phyloP scores from a whole-genome alignment of 1,140 invertebrate genomes.

The Drosophila simulans region DNA sequence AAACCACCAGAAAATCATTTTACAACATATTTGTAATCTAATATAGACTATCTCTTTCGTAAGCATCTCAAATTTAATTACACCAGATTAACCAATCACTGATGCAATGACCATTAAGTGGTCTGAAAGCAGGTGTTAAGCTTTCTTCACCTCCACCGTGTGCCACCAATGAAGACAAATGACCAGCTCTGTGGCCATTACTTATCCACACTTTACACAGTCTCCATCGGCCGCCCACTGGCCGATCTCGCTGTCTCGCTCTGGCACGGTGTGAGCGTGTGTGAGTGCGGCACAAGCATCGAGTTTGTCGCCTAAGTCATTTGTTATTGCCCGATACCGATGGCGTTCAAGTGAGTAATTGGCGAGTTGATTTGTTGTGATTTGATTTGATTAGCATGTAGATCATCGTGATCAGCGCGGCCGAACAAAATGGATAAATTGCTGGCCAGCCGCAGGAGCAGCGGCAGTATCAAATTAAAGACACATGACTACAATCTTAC shows the following conservation, averaged over 20 bases:
- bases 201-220: slow-evolving; percentile 72
- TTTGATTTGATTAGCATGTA: slow-evolving; percentile 80
- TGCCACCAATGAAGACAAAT: slow-evolving; percentile 83
- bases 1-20: too few species aligned
- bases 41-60: not conserved
- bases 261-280: slow-evolving; percentile 10
- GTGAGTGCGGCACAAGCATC: slow-evolving; percentile 32
- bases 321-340: slow-evolving; percentile 52
- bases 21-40: not conserved
- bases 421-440: slow-evolving; percentile 72
- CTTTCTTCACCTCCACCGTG: slow-evolving; percentile 43
- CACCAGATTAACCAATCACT: slow-evolving; percentile 65
- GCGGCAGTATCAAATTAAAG: slow-evolving; percentile 48
- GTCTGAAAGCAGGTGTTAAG: slow-evolving; percentile 44
- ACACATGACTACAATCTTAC: slow-evolving; percentile 72
- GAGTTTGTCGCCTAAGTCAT: slow-evolving; percentile 77
- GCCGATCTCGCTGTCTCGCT: slow-evolving; percentile 33
- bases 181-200: slow-evolving; percentile 77
- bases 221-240: slow-evolving; percentile 18
- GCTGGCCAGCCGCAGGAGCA: slow-evolving; percentile 25
- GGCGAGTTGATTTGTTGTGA: slow-evolving; percentile 59
- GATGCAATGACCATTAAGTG: slow-evolving; percentile 46
- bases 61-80: slow-evolving; percentile 23
- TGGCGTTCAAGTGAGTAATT: slow-evolving; percentile 78
- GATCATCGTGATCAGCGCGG: slow-evolving; percentile 61